phyloP scores from a whole-genome alignment of 35 echinoderm and acorn worm species.

The Anneissia japonica region DNA sequence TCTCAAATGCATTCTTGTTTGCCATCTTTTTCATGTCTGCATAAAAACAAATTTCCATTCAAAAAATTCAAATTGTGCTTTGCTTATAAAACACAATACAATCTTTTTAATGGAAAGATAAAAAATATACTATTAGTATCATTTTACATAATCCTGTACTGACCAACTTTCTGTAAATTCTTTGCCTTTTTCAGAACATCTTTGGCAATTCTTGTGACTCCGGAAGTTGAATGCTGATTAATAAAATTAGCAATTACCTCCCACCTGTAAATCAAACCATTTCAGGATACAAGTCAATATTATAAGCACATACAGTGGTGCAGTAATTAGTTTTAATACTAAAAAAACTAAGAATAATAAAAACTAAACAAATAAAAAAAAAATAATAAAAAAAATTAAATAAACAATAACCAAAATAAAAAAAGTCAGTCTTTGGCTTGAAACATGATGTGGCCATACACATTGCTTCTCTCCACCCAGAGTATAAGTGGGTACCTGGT shows the following conservation, averaged over 20 bases:
- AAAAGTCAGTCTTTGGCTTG: no score
- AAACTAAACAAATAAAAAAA: background rate
- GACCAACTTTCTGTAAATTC: slow-evolving; percentile 90
- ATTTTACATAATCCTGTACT: no score
- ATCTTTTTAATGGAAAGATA: no score
- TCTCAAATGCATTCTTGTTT: slow-evolving; percentile 98
- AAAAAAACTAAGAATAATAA: no score
- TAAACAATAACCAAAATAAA: no score
- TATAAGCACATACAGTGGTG: background rate
- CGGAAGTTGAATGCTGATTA: slow-evolving; percentile 83
- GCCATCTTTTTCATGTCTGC: slow-evolving; percentile 59
- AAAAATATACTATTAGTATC: no score
- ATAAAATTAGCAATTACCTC: slow-evolving; percentile 91
- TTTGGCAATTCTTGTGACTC: slow-evolving; percentile 66
- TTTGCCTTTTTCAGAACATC: slow-evolving; percentile 94
- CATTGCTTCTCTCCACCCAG: no score
- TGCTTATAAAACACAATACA: no score
- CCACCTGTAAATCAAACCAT: slow-evolving; percentile 60
- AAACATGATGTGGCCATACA: no score
- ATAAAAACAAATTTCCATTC: no score
- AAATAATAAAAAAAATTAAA: slow-evolving; percentile 2
- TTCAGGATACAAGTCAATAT: background rate
- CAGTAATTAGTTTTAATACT: background rate
- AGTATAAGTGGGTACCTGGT: no score
- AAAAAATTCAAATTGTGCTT: no score